Evolutionary conservation across 1,140 invertebrate genomes (phyloP).

Genomic region (Holotrichia oblita): DNA sequence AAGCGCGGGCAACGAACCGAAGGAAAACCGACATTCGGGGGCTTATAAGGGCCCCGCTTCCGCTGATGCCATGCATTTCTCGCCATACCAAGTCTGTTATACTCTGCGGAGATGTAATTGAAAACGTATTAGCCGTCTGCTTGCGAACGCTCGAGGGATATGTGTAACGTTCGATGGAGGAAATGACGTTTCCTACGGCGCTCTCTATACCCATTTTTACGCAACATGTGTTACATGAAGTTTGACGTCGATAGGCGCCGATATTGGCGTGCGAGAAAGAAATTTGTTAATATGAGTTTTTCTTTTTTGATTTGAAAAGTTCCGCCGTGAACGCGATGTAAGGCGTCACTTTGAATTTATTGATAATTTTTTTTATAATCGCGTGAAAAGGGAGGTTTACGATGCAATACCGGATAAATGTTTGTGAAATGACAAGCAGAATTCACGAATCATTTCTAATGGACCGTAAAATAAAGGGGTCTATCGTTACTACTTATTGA

Average conservation of each 20-base stretch:
- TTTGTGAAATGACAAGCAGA: no score
- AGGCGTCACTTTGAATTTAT: no score
- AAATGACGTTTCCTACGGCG: constrained; percentile 8
- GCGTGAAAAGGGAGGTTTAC: no score
- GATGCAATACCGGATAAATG: no score
- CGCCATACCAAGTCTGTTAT: background rate
- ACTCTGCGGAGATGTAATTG: background rate
- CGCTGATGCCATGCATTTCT: background rate
- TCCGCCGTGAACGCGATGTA: background rate
- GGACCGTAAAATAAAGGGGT: no score
- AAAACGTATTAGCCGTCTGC: constrained; percentile 12
- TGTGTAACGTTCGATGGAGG: background rate
- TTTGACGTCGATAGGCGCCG: background rate
- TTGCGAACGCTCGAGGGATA: background rate
- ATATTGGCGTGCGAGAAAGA: background rate
- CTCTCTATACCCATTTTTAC: background rate
- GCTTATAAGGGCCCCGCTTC: background rate
- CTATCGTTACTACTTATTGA: no score
- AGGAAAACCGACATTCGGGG: background rate
- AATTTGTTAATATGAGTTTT: background rate
- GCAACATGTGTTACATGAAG: background rate
- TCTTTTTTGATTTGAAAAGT: background rate
- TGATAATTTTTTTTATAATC: no score
- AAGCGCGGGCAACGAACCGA: background rate
- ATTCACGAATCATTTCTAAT: no score